phyloP scores from a whole-genome alignment of 2,113 vertebrate species.

The Canis aureus region DNA sequence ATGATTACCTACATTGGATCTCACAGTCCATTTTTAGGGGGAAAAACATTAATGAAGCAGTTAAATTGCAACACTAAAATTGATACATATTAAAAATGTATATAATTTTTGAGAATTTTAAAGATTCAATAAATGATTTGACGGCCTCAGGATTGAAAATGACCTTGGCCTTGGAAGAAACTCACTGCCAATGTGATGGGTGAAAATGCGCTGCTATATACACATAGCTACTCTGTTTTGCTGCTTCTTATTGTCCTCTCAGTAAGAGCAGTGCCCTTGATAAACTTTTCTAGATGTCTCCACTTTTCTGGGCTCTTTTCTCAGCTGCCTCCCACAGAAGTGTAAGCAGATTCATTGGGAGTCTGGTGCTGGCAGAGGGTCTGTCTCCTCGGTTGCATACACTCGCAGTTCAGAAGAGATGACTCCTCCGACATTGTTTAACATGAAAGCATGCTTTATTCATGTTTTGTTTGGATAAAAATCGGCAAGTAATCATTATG shows the following conservation, averaged over 20 bases:
- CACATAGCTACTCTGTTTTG: not conserved
- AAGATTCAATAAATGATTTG: not conserved
- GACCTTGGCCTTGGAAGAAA: not conserved
- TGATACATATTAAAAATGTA: not conserved
- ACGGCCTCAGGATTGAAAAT: not conserved
- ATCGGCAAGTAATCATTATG: no score
- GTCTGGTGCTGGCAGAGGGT: not conserved
- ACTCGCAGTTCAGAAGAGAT: not conserved
- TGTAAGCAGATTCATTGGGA: not conserved
- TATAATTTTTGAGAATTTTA: slow-evolving; percentile 1
- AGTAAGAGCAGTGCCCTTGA: not conserved
- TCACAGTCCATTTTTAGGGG: not conserved
- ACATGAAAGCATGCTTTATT: not conserved
- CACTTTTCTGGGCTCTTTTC: not conserved
- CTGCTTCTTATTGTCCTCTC: not conserved
- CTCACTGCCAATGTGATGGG: not conserved
- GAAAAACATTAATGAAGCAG: not conserved
- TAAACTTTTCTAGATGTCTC: not conserved
- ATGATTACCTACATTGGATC: not conserved
- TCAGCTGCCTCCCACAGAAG: accelerated
- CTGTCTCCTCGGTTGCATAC: not conserved
- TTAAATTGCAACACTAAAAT: not conserved
- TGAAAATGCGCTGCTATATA: accelerated
- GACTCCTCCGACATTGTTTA: not conserved
- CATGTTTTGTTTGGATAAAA: not conserved